Percentiles rank a stretch among this genome's conserved stretches.
Evolutionary conservation across 2,888 invertebrate genomes (phyloP).

Genomic region (Fragum sueziense): DNA sequence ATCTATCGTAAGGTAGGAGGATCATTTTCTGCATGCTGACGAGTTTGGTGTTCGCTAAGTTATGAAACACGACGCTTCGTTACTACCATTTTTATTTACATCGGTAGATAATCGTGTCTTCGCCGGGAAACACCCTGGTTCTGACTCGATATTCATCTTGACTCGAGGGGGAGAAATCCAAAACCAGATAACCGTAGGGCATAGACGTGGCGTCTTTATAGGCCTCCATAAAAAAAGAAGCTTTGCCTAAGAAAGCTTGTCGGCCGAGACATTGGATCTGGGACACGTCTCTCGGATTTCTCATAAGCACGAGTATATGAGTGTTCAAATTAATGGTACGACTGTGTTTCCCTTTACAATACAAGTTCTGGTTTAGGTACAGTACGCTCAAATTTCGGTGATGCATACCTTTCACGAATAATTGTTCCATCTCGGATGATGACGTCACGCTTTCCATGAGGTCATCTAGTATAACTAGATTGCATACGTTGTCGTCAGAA

Average conservation of each 20-base stretch:
- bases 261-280: slow-evolving; percentile 49
- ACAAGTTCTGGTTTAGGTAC: slow-evolving; percentile 52
- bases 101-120: slow-evolving; percentile 46
- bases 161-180: slow-evolving; percentile 43
- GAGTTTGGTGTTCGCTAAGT: not conserved
- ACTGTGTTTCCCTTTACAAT: slow-evolving; percentile 39
- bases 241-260: slow-evolving; percentile 51
- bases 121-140: slow-evolving; percentile 34
- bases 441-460: slow-evolving; percentile 48
- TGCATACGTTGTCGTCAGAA: slow-evolving; percentile 21
- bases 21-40: slow-evolving; percentile 45
- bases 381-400: slow-evolving; percentile 40
- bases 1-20: slow-evolving; percentile 33
- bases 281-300: slow-evolving; percentile 52
- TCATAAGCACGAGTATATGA: slow-evolving; percentile 45
- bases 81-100: slow-evolving; percentile 18
- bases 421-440: slow-evolving; percentile 44
- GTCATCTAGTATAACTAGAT: slow-evolving; percentile 45
- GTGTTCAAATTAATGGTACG: slow-evolving; percentile 54
- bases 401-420: slow-evolving; percentile 53
- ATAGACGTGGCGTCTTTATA: slow-evolving; percentile 46
- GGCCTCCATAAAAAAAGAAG: slow-evolving; percentile 35
- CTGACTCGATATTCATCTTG: slow-evolving; percentile 45
- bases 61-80: not conserved
- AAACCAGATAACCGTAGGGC: slow-evolving; percentile 52